Conservation (phyloP, 2,888 invertebrate genomes). For the Altica lythri region DNA sequence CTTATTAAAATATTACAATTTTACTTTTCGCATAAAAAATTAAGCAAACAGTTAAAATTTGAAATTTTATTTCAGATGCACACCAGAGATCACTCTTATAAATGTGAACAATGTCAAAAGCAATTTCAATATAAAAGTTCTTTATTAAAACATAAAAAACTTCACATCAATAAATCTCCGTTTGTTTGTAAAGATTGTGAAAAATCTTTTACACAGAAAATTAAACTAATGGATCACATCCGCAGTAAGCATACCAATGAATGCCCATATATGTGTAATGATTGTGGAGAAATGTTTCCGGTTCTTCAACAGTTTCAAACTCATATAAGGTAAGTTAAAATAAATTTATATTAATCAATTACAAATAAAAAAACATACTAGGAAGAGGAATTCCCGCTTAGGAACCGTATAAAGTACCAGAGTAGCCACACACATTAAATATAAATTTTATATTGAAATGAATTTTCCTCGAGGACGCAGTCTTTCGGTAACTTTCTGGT, state of each 20-base stretch:
- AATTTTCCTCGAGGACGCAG: no score
- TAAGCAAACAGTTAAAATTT: background rate
- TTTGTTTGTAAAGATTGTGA: conserved; percentile 43
- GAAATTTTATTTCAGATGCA: conserved; percentile 38
- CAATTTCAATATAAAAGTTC: conserved; percentile 44
- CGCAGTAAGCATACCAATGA: conserved; percentile 45
- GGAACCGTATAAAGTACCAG: no score
- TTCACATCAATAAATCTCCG: conserved; percentile 41
- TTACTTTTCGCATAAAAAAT: background rate
- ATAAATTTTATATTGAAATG: no score
- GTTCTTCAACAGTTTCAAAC: conserved; percentile 44
- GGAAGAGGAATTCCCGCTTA: no score
- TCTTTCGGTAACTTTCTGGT: no score
- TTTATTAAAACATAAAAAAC: conserved; percentile 44
- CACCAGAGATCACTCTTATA: conserved; percentile 43
- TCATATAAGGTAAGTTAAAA: conserved; percentile 28
- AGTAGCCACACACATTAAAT: no score
- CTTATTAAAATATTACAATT: no score
- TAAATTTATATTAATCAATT: no score
- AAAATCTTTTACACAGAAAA: conserved; percentile 44
- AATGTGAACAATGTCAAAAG: conserved; percentile 44
- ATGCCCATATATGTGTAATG: conserved; percentile 47
- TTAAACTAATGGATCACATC: conserved; percentile 42
- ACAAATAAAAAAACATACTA: no score
- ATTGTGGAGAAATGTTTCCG: conserved; percentile 44